Conservation (phyloP, 2,888 invertebrate species). For the Diabrotica balteata region DNA sequence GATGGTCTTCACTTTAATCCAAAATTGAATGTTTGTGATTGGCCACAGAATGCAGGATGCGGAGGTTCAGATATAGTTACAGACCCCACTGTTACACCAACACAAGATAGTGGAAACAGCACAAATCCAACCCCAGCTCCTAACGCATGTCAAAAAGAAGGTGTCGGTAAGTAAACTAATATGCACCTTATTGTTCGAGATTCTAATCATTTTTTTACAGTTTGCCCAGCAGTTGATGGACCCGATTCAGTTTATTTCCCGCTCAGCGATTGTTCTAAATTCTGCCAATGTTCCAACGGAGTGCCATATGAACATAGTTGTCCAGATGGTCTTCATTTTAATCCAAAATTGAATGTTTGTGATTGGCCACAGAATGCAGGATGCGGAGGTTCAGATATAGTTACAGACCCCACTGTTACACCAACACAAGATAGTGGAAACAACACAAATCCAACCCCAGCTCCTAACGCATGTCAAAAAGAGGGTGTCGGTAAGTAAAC, state of each 20-base stretch:
- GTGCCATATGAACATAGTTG: slow-evolving; percentile 30
- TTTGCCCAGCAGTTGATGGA: slow-evolving; percentile 32
- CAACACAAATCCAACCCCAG: not conserved
- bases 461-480: not conserved
- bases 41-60: slow-evolving; percentile 25
- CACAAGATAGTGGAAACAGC: not conserved
- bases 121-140: not conserved
- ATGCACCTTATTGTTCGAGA: not conserved
- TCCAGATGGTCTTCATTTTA: slow-evolving; percentile 33
- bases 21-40: slow-evolving; percentile 33
- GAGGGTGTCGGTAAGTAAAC: not conserved
- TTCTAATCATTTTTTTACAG: not conserved
- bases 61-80: not conserved
- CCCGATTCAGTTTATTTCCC: slow-evolving; percentile 30
- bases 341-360: slow-evolving; percentile 32
- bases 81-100: not conserved
- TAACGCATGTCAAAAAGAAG: not conserved
- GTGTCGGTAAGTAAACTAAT: not conserved
- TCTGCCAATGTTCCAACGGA: slow-evolving; percentile 37
- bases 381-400: slow-evolving; percentile 5
- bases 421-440: not conserved
- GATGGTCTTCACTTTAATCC: slow-evolving; percentile 34
- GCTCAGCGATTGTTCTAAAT: slow-evolving; percentile 31
- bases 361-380: slow-evolving; percentile 28
- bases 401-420: not conserved